A percentile compares a stretch with the other conserved stretches of the same genome.
Conservation (phyloP, 2,888 invertebrate species). For the Erebia aethiops region DNA sequence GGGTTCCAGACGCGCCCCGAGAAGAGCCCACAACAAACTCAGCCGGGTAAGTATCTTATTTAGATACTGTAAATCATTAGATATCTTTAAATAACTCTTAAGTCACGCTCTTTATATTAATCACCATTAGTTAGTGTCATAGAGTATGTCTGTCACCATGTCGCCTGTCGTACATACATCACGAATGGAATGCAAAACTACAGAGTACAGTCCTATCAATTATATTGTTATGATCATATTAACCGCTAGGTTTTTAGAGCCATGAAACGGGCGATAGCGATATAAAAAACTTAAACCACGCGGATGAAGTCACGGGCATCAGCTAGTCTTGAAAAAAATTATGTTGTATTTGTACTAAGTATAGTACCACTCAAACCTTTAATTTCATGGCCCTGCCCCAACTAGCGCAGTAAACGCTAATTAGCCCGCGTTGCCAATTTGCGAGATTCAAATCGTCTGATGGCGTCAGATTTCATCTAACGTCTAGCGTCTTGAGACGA, state of each 20-base stretch:
- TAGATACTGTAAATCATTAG: no score
- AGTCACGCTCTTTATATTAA: not conserved
- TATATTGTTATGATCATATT: not conserved
- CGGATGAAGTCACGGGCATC: no score
- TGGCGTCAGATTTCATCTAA: slow-evolving; percentile 36
- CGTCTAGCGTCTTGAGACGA: slow-evolving; percentile 14
- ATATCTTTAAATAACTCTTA: not conserved
- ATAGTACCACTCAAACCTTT: no score
- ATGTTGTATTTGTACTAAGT: no score
- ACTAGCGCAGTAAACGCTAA: slow-evolving; percentile 67
- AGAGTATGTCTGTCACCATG: not conserved
- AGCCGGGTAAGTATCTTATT: no score
- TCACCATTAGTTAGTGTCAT: slow-evolving; percentile 9
- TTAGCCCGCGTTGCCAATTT: slow-evolving; percentile 72
- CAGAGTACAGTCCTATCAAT: slow-evolving; percentile 7
- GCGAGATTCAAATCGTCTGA: slow-evolving; percentile 68
- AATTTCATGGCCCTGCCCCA: slow-evolving; percentile 48
- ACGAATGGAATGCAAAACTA: slow-evolving; percentile 15
- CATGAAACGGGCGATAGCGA: slow-evolving; percentile 2
- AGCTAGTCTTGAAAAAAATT: no score
- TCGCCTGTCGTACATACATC: slow-evolving; percentile 6
- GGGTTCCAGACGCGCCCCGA: no score
- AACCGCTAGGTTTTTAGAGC: not conserved
- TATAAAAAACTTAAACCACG: no score
- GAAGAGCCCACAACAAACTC: no score